Base-by-base conservation (phyloP, 2,797 vertebrate species). In the Mycteria americana region DNA sequence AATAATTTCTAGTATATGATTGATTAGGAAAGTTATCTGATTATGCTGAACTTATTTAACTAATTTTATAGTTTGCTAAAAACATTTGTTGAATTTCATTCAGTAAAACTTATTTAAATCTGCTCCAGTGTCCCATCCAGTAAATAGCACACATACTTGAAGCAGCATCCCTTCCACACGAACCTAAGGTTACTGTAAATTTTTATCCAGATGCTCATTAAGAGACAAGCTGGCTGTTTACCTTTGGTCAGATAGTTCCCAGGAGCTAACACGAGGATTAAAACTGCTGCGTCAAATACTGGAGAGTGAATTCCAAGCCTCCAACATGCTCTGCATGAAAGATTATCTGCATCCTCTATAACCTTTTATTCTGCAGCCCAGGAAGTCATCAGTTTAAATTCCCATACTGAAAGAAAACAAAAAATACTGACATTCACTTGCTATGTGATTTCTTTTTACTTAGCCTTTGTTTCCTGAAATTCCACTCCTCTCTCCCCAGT, bases 171-270 rank as follows among this genome's bases (percentile, higher is more conserved):
- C 60, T 75, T 85, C 53, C 31, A 35, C 17, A 43, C 2, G 1
- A 73, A 43, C 16, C 30, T 64, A 70, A 86, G 53, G 35, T 83
- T 91, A 48, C 39, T 89, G 39, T 75, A 80, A 91, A 93, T 74
- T 83, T 48, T 80, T 77, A 81, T 39, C 68, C 50, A 84, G 65
- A 72, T 80, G 30, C 75, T 83, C 7, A 2, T 78, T 91, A 57
- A 64, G 48, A 84, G 91, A 65, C 18, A 83, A 94, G 69, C 41
- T 85, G 30, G 22, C 21, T 94, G 23, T 92, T 93, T 95, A 88
- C 69, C 50, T 80, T 88, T 89, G 48, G 27, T 59, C 75, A 39
- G 43, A 89, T 57, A 43, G 65, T 75, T 96, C 39, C 76, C 76
- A 85, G 68, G 82, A 91, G 45, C 37, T 86, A 92, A 77, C 35